A percentile compares a stretch with the other conserved stretches of the same genome.
phyloP scores from a whole-genome alignment of 1,140 invertebrate species.

The Papilio polyxenes region DNA sequence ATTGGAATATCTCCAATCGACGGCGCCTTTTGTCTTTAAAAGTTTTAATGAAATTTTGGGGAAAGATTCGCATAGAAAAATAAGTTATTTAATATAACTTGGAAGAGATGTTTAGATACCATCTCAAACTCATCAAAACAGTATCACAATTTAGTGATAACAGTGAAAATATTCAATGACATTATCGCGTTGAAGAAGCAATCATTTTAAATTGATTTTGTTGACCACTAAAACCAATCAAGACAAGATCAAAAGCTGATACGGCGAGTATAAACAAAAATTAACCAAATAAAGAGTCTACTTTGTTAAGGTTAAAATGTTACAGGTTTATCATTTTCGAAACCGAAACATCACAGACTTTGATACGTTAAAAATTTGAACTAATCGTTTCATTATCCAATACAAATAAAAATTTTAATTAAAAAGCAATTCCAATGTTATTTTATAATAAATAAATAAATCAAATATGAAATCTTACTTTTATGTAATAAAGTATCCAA shows the following conservation, averaged over 20 bases:
- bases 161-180: neutral
- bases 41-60: constrained; percentile 34
- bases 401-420: neutral
- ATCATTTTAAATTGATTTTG: neutral
- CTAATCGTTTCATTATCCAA: no score
- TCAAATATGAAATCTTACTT: no score
- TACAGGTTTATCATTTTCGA: no score
- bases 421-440: no score
- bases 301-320: no score
- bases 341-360: no score
- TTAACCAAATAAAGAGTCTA: no score
- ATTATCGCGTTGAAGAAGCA: neutral
- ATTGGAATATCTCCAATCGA: constrained; percentile 28
- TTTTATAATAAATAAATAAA: no score
- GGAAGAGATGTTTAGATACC: constrained; percentile 23
- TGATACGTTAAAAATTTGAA: no score
- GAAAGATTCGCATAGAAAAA: constrained; percentile 25
- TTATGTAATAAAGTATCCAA: constrained; percentile 41
- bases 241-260: neutral
- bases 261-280: neutral
- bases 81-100: constrained; percentile 39
- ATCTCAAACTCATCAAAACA: constrained; percentile 35
- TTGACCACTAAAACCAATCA: neutral
- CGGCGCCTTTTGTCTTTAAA: constrained; percentile 32
- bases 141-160: neutral